These are phyloP conservation scores for Oreotragus oreotragus DNA, from an alignment of 2,113 vertebrate species.

Conservation along the genomic window DNA sequence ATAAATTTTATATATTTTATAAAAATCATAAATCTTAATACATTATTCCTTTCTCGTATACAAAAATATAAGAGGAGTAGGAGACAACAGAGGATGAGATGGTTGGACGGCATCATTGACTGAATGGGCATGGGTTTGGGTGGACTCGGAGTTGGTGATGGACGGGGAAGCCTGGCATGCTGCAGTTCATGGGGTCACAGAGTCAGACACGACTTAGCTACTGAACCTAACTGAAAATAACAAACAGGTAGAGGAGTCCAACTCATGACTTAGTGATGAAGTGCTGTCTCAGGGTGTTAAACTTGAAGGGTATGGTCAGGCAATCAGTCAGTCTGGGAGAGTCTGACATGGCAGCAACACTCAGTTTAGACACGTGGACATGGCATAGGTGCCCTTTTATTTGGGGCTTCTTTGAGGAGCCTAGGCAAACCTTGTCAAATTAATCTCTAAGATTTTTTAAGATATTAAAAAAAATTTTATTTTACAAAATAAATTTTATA, in stretches of 20 bases:
- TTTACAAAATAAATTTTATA: neutral
- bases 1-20: too few species aligned
- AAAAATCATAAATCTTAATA: too few species aligned
- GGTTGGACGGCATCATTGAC: neutral
- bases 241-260: neutral
- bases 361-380: neutral
- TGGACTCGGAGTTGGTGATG: neutral
- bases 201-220: accelerated
- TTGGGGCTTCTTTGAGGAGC: neutral
- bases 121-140: neutral
- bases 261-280: neutral
- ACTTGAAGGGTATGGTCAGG: neutral
- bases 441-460: neutral
- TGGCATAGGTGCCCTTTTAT: neutral
- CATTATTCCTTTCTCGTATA: too few species aligned
- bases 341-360: neutral
- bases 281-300: neutral
- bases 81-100: neutral
- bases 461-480: neutral
- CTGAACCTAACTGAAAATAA: neutral
- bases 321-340: neutral
- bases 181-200: neutral
- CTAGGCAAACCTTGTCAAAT: neutral
- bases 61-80: too few species aligned
- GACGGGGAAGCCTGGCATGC: neutral